Evolutionary conservation across 2,113 vertebrate genomes (phyloP).

Genomic region (Caranx ignobilis): DNA sequence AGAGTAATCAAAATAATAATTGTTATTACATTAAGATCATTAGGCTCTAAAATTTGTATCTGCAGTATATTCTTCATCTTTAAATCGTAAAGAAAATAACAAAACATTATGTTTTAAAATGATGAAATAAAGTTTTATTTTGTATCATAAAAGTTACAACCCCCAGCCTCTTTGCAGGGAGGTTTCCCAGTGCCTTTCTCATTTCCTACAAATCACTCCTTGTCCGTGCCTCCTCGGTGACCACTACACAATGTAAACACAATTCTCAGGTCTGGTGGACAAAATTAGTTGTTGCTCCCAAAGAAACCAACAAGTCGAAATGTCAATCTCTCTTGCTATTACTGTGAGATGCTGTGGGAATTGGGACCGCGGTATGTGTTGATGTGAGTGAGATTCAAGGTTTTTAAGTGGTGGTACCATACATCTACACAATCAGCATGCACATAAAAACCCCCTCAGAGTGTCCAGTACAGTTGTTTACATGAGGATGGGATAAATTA

Average conservation of each 20-base stretch:
- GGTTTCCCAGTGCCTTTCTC: slow-evolving; percentile 3
- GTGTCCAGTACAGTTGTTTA: slow-evolving; percentile 75
- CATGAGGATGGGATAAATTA: slow-evolving; percentile 70
- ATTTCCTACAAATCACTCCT: slow-evolving; percentile 17
- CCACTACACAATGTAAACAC: slow-evolving; percentile 31
- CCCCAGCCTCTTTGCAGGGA: neutral
- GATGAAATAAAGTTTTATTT: neutral
- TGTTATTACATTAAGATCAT: neutral
- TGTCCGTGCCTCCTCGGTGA: slow-evolving; percentile 20
- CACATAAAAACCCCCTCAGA: slow-evolving; percentile 41
- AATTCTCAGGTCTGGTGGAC: slow-evolving; percentile 6
- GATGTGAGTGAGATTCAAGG: slow-evolving; percentile 18
- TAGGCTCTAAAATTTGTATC: neutral
- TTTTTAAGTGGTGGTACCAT: slow-evolving; percentile 31
- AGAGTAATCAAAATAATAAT: neutral
- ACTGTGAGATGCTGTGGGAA: slow-evolving; percentile 11
- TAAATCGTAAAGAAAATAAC: neutral
- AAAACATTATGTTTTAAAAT: slow-evolving; percentile 2
- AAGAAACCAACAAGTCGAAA: slow-evolving; percentile 24
- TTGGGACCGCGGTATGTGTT: slow-evolving; percentile 11
- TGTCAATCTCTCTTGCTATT: slow-evolving; percentile 8
- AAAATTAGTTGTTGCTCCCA: slow-evolving; percentile 25
- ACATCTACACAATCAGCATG: slow-evolving; percentile 40
- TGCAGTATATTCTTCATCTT: neutral
- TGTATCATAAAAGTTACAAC: neutral